These are phyloP conservation scores for Trachelus stipa DNA, from an alignment of 2,888 invertebrate species.

Conservation along the genomic window DNA sequence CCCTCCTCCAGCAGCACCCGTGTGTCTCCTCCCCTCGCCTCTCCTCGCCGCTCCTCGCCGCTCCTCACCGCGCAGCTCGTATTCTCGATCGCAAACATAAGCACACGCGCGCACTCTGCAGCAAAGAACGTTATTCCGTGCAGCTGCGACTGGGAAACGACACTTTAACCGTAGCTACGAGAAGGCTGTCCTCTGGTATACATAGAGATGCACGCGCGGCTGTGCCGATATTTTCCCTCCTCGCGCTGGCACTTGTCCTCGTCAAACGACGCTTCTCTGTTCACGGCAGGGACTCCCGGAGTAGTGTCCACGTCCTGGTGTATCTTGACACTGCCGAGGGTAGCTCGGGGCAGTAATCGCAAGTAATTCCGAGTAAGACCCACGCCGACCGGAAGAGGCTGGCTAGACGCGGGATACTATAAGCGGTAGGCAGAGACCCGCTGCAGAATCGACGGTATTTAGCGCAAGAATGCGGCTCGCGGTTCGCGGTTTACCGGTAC, in stretches of 20 bases:
- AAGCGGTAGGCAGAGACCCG: no score
- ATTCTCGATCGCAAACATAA: conserved; percentile 16
- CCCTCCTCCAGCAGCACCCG: conserved; percentile 5
- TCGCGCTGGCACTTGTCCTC: no score
- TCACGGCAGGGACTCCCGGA: not conserved
- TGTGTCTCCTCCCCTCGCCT: conserved; percentile 20
- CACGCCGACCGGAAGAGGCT: no score
- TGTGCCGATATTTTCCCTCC: not conserved
- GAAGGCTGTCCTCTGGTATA: not conserved
- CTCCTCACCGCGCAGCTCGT: conserved; percentile 10
- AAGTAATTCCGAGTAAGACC: no score
- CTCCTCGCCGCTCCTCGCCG: conserved; percentile 16
- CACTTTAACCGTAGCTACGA: conserved; percentile 38
- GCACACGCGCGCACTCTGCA: conserved; percentile 17
- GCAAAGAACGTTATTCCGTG: conserved; percentile 31
- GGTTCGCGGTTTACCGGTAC: conserved; percentile 36
- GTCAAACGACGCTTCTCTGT: no score
- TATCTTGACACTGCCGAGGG: no score
- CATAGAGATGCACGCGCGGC: conserved; percentile 8
- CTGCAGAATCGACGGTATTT: conserved; percentile 32
- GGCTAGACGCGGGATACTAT: no score
- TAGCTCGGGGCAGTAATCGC: no score
- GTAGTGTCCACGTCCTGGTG: no score
- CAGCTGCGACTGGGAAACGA: conserved; percentile 35
- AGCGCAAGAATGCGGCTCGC: conserved; percentile 49